Evolutionary conservation across 2,888 invertebrate genomes (phyloP).

Genomic region (Tenthredo livida): DNA sequence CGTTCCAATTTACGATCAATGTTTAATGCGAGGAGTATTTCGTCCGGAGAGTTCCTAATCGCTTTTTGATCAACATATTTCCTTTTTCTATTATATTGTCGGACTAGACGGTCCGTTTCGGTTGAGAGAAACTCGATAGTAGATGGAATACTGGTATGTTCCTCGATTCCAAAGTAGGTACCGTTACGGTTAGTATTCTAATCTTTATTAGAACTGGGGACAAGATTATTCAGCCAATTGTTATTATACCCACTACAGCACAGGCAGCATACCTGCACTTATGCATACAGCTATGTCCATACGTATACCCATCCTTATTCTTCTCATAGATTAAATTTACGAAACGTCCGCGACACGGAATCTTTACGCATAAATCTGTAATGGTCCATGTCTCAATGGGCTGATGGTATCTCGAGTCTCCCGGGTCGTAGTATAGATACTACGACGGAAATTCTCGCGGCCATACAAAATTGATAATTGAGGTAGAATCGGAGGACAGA

Average conservation of each 20-base stretch:
- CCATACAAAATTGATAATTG: conserved; percentile 48
- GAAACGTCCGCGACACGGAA: conserved; percentile 35
- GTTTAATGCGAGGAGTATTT: neutral
- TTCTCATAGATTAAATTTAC: conserved; percentile 1
- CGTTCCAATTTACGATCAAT: neutral
- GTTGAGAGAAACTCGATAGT: neutral
- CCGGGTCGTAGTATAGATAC: neutral
- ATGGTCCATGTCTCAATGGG: conserved; percentile 44
- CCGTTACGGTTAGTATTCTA: neutral
- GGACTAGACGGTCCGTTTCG: neutral
- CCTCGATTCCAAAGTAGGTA: neutral
- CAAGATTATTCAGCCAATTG: neutral
- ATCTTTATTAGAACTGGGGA: conserved; percentile 7
- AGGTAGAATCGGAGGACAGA: conserved; percentile 34
- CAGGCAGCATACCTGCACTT: neutral
- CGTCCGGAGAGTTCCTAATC: neutral
- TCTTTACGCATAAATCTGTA: conserved; percentile 39
- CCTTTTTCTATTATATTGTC: neutral
- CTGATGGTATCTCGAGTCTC: conserved; percentile 3
- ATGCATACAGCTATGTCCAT: too few species aligned
- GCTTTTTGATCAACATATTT: neutral
- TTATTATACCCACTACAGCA: neutral
- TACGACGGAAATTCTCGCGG: neutral
- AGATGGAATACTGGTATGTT: neutral
- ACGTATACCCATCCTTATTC: neutral